Evolutionary conservation across 1,140 invertebrate genomes (phyloP), one percentile per base, ranked within the genome.

Genomic region (Caerostris extrusa): DNA sequence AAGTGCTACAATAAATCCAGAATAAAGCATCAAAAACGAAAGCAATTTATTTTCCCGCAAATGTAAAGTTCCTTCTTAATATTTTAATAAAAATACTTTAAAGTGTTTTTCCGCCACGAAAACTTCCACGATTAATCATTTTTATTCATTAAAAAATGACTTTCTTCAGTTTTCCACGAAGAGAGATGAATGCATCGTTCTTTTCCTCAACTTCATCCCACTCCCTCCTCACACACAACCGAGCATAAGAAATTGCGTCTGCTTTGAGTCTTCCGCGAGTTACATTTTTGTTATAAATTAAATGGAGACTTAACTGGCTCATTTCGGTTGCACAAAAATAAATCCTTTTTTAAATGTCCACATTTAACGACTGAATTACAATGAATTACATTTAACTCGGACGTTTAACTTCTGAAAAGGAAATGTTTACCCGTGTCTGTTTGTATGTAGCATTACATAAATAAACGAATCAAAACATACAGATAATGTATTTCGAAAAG

Each of bases 341-440:
- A 71, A 71, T 71, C n/a, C 69, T 71, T 71, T 19, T 71, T 19
- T 71, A 71, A 71, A 34, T n/a, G 8, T 34, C 7, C n/a, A 71
- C 19, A 19, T 71, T 71, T 71, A 71, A 71, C 69, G 69, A 19
- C 69, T 34, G n/a, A 34, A 34, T 19, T 34, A 71, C 69, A 71
- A 71, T 71, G 69, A 71, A 71, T 71, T 71, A 34, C 69, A 34
- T 71, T 71, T 71, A 67, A 67, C 61, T 67, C n/a, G 61, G 61
- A 67, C 69, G 19, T 71, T 71, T 34, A 19, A 34, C 34, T 34
- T 34, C 34, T 34, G 2, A 34, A 34, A 34, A 34, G 34, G 34
- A 34, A 34, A 34, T 2, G 34, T 34, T 34, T 34, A 34, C 34
- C 2, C 2, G 2, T 34, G 34, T 34, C 0, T 34, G 34, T 34